Base-by-base conservation (phyloP, 2,888 invertebrate genomes). In the Belgica antarctica region DNA sequence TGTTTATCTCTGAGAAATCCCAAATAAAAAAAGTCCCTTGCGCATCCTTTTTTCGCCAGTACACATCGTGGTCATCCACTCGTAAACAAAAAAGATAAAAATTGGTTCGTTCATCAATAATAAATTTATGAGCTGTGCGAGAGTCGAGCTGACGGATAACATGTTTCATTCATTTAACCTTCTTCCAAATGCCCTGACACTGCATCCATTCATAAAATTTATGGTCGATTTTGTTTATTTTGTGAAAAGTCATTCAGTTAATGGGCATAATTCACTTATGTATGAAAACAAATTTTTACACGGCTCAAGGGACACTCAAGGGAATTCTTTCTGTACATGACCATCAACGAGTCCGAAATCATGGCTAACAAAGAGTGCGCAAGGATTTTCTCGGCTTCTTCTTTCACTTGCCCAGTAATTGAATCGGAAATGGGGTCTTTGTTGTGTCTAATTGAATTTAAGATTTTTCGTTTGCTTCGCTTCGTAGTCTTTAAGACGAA, bases 161-260 rank as follows among this genome's bases (percentile, higher is more conserved):
- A 31, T 31, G 34, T 31, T 31, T 31, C 34, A 31, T 31, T 31
- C 34, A 31, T 31, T 31, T 31, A 31, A 31, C 34, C 34, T 31
- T 46, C 46, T 22, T 19, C 52, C 52, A 41, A n/a, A 41, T 41
- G 41, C 41, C n/a, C 15, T 41, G 41, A 41, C n/a, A n/a, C 41
- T 41, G 41, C 41, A 17, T 22, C 10, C 28, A 28, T 63, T 63
- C 41, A 27, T 63, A 10, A 66, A 25, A 66, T 47, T 66, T 66
- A 47, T 62, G 36, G 34, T 25, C 10, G 25, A 27, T 66, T 41
- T 66, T 66, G n/a, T 52, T 52, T 17, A 52, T 52, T 22, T 52
- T 52, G 52, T 52, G 52, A 59, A 68, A 68, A 68, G 68, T 68
- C 68, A 68, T 68, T 68, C 68, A 68, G 25, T 68, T 68, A 68